Percentiles rank a stretch among this genome's conserved stretches.
Conservation (phyloP, 2,888 invertebrate genomes). For the Eristalinus aeneus region DNA sequence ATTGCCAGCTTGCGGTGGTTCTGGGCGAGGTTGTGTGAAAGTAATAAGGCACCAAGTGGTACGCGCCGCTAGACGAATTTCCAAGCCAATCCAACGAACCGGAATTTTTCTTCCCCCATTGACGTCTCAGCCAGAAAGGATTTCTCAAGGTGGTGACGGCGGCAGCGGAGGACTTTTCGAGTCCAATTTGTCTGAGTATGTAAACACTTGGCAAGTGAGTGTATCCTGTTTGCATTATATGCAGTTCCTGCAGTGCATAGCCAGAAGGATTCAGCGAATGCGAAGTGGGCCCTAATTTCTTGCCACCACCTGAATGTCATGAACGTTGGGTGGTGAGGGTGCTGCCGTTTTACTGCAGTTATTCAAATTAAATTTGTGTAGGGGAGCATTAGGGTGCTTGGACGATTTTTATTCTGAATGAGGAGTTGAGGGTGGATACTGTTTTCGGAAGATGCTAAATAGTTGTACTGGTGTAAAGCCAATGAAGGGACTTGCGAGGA, state of each 20-base stretch:
- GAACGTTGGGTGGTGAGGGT: background rate
- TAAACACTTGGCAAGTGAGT: constrained; percentile 14
- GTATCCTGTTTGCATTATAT: background rate
- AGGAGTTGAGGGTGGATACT: background rate
- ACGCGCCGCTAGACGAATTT: constrained; percentile 26
- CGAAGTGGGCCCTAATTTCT: background rate
- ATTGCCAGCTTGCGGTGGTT: constrained; percentile 10
- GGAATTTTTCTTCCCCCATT: background rate
- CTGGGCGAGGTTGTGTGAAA: constrained; percentile 33
- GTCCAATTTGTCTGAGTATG: constrained; percentile 31
- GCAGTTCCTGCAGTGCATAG: background rate
- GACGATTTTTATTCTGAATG: background rate
- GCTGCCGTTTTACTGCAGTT: background rate
- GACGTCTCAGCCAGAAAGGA: background rate
- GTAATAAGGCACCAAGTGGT: constrained; percentile 46
- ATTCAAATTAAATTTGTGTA: background rate
- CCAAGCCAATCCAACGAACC: constrained; percentile 18
- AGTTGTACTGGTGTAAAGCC: background rate
- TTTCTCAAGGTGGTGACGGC: background rate
- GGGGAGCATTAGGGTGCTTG: background rate
- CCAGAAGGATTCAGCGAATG: background rate
- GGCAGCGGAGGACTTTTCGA: background rate
- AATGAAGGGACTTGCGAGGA: too few relatives aligned
- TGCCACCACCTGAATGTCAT: background rate
- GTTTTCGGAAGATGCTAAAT: background rate